Conservation (phyloP, 2,113 vertebrate species). For the Mystacornis crossleyi region DNA sequence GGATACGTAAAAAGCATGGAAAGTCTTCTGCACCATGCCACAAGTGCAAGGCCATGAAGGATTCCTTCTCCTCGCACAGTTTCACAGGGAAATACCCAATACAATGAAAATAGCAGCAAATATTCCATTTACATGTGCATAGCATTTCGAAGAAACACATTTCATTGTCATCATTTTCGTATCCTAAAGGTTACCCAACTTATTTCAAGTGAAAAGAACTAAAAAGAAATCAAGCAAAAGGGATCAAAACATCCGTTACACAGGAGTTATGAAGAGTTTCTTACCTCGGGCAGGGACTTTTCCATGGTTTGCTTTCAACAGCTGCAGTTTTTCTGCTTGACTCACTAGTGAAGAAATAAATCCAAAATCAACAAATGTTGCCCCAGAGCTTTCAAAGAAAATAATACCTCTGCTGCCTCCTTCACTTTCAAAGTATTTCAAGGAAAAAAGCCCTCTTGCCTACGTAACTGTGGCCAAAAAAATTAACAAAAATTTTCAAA, state of each 20-base stretch:
- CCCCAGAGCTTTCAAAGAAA: conserved; percentile 1
- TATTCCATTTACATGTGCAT: neutral
- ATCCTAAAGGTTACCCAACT: neutral
- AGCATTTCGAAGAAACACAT: neutral
- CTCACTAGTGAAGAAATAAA: conserved; percentile 71
- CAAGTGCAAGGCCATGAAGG: neutral
- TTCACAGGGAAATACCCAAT: neutral
- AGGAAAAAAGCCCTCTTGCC: neutral
- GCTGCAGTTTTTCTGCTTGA: conserved; percentile 60
- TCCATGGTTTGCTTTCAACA: conserved; percentile 27
- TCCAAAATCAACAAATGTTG: neutral
- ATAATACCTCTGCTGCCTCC: neutral
- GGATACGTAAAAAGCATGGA: neutral
- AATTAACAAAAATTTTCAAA: neutral
- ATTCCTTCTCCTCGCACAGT: neutral
- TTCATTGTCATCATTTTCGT: neutral
- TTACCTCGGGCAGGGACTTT: conserved; percentile 60
- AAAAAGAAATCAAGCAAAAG: neutral
- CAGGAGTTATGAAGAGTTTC: neutral
- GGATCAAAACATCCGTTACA: neutral
- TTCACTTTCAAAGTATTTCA: neutral
- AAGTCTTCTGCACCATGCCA: neutral
- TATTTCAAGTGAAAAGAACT: neutral
- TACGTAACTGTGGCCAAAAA: neutral
- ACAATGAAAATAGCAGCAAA: neutral